Conservation (phyloP, 2,113 vertebrate genomes). For the rabbit (Oryctolagus cuniculus) region mOryCun1.1 NC_091440.1:106135501-106136000, state of each 20-base stretch:
- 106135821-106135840: no score
- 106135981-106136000: slow-evolving; percentile 37
- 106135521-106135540: no score
- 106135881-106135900: accelerated
- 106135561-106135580: no score
- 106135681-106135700: no score
- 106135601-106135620: no score
- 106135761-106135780: background rate
- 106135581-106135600: no score
- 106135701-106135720: background rate
- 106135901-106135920: background rate
- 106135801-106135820: no score
- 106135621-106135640: no score
- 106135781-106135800: background rate
- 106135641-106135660: no score
- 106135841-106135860: background rate
- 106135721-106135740: background rate
- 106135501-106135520: no score
- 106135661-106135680: no score
- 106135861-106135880: background rate
- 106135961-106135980: slow-evolving; percentile 36
- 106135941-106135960: slow-evolving; percentile 41
- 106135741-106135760: background rate
- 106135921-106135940: slow-evolving; percentile 41
- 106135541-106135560: no score